Base-by-base conservation (phyloP, 2,797 vertebrate genomes). In the Gallirallus australis region DNA sequence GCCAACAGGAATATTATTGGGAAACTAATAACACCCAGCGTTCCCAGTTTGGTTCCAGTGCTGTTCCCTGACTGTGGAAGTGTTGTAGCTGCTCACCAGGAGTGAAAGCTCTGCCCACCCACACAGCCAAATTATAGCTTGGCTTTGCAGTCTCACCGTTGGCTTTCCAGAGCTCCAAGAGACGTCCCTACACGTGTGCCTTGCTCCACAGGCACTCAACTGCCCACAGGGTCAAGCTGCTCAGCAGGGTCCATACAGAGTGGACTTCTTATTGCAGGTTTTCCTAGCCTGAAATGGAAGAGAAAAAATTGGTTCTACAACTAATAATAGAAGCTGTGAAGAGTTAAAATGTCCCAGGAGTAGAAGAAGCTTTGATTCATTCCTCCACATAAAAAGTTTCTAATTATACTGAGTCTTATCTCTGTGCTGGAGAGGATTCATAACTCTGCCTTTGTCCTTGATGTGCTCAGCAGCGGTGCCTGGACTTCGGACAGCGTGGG, bases 391-490 rank as follows among this genome's bases (percentile, higher is more conserved):
- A 94, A 71, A 91, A 91, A 88, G 79, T 88, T 88, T 70, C 89
- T 94, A 91, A 94, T 94, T 94, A 94, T 80, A 88, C 69, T 66
- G 88, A 60, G 89, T 28, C 89, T 91, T 94, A 94, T 94, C 92
- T 91, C 79, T 56, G 75, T 31, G 89, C 63, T 65, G 28, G 80
- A 61, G 69, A 1, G 47, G 69, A 70, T 80, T 80, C 89, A 35
- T 76, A 94, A 80, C 75, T 80, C 88, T 91, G 84, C 79, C 47
- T 76, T 75, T 60, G 84, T 75, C 92, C 92, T 91, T 91, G 84
- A 50, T 82, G 82, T 50, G 63, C 12, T 83, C 53, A 33, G 92
- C 59, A 48, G 79, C 69, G 9, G 31, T 5, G 59, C 69, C 10
- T 16, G 11, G 47, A 45, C 31, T 65, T 76, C 0, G 75, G 89